Evolutionary conservation across 2,113 vertebrate species (phyloP), one percentile per base, ranked within the genome.

Genomic region (Elachura formosa): DNA sequence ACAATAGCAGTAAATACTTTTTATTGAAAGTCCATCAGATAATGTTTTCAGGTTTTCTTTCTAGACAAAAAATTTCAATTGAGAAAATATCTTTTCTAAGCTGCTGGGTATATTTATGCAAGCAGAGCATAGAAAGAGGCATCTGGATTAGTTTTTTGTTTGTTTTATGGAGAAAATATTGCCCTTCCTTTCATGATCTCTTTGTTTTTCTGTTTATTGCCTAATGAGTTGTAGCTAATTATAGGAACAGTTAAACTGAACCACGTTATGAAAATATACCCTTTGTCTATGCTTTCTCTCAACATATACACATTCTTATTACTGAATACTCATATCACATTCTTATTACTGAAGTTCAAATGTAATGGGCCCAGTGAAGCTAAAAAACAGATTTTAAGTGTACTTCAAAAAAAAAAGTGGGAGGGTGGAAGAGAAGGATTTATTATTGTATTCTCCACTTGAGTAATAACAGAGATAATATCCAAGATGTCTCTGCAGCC

Each of bases 171-270:
- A 92, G 33, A 78, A 95, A 92, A 95, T 90, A 84, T 80, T 93
- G 68, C 85, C 52, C 38, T 92, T 93, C 43, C 24, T 52, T 86
- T 92, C 90, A 92, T 88, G 76, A 81, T 92, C 75, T 94, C 74
- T 87, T 85, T 90, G 73, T 84, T 91, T 94, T 78, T 91, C 63
- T 96, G 89, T 94, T 96, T 93, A 91, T 95, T 94, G 85, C 85
- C 68, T 95, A 96, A 95, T 95, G 95, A 95, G 52, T 93, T 94
- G 93, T 84, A 83, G 90, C 95, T 95, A 96, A 96, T 96, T 91
- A 80, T 61, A 95, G 85, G 72, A 93, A 74, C 49, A 93, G 68
- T 92, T 94, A 94, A 90, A 87, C 61, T 79, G 56, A 96, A 61
- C n/a, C 76, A 69, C 46, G 20, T 84, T 69, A 79, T 71, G 66